phyloP scores from a whole-genome alignment of 2,797 vertebrate species.

The Phalloptychus januarius region DNA sequence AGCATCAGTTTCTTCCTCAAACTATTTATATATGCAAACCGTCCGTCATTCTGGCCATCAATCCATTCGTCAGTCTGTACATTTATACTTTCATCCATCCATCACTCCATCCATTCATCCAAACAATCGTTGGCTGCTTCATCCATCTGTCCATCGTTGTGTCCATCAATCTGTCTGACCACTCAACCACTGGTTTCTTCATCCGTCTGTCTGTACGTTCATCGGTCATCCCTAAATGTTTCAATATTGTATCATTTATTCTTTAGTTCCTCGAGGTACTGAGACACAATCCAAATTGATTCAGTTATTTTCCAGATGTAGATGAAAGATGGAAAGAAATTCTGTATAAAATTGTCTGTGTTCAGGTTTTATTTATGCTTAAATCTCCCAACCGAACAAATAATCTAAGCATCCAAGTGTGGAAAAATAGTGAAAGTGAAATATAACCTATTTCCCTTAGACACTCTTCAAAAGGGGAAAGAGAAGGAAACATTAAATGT shows the following conservation, averaged over 20 bases:
- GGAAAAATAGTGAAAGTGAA: too few species aligned
- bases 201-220: not conserved
- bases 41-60: not conserved
- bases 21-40: not conserved
- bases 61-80: not conserved
- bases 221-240: not conserved
- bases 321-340: not conserved
- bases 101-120: not conserved
- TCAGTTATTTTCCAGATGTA: not conserved
- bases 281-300: not conserved
- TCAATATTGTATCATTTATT: not conserved
- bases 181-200: not conserved
- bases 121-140: not conserved
- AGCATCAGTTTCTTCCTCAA: not conserved
- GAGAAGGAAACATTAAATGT: not conserved
- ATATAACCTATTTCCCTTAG: not conserved
- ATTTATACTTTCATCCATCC: not conserved
- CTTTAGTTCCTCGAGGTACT: not conserved
- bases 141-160: not conserved
- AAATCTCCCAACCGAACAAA: not conserved
- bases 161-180: not conserved
- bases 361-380: not conserved
- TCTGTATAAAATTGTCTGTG: not conserved
- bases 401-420: too few species aligned
- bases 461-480: not conserved